Evolutionary conservation across 2,888 invertebrate species (phyloP).

Genomic region (Chloromyia formosa): DNA sequence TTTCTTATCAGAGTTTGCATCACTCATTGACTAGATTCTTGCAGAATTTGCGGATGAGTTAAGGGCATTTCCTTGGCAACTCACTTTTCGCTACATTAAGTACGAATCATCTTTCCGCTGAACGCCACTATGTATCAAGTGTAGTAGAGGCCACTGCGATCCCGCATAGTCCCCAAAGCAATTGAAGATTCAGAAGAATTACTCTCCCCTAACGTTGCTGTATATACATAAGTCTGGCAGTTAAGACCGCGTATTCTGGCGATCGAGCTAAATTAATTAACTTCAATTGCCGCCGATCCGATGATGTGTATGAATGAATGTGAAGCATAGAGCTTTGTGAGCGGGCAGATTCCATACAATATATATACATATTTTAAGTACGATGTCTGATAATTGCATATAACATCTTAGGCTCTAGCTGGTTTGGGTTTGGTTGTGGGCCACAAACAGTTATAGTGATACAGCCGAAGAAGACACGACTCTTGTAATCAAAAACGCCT

Average conservation of each 20-base stretch:
- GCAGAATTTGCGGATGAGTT: neutral
- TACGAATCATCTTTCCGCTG: too few species aligned
- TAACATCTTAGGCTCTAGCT: slow-evolving; percentile 1
- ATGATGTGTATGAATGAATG: neutral
- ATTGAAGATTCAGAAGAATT: too few species aligned
- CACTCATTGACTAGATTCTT: neutral
- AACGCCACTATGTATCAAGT: too few species aligned
- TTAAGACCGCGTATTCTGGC: slow-evolving; percentile 57
- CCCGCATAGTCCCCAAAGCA: neutral
- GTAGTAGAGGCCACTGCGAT: too few species aligned
- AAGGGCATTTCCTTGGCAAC: too few species aligned
- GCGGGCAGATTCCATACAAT: too few species aligned
- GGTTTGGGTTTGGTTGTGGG: neutral
- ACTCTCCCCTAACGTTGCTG: too few species aligned
- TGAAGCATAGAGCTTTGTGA: neutral
- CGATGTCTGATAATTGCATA: neutral
- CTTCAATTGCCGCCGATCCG: slow-evolving; percentile 60
- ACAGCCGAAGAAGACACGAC: neutral
- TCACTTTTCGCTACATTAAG: too few species aligned
- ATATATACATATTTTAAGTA: slow-evolving; percentile 5
- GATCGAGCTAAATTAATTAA: slow-evolving; percentile 65
- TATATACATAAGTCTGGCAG: slow-evolving; percentile 8
- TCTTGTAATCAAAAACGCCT: too few species aligned
- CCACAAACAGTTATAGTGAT: neutral
- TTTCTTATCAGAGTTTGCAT: too few species aligned